Percentiles rank a stretch among this genome's conserved stretches.
phyloP scores from a whole-genome alignment of 2,113 vertebrate genomes.

The Saccopteryx bilineata region DNA sequence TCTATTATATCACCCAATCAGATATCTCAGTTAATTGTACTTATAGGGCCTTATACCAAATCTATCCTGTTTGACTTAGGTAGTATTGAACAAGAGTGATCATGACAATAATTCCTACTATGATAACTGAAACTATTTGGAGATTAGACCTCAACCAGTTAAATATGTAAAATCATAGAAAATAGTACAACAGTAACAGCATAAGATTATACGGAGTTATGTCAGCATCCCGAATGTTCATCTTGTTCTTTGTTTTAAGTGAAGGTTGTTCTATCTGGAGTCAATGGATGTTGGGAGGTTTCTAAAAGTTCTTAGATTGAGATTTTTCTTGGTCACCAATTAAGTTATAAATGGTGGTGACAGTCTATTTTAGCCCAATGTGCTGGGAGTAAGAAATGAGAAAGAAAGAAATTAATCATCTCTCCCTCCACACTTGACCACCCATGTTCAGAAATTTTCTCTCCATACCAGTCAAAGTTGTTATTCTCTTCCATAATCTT shows the following conservation, averaged over 20 bases:
- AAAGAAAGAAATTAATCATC: background rate
- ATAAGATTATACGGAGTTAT: background rate
- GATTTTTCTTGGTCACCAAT: slow-evolving; percentile 7
- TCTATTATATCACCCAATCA: background rate
- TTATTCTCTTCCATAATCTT: slow-evolving; percentile 14
- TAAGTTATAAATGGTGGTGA: background rate
- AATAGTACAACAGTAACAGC: background rate
- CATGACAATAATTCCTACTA: background rate
- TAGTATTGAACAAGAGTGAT: background rate
- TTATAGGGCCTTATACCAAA: background rate
- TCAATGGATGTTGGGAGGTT: background rate
- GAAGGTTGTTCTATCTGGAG: background rate
- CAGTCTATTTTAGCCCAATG: background rate
- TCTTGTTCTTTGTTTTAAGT: slow-evolving; percentile 42
- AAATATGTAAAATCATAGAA: slow-evolving; percentile 14
- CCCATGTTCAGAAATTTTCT: slow-evolving; percentile 19
- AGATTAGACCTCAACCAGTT: background rate
- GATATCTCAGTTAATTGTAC: slow-evolving; percentile 22
- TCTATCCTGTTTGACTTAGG: background rate
- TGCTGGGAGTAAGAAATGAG: background rate
- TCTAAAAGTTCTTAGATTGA: slow-evolving; percentile 36
- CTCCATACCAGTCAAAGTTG: background rate
- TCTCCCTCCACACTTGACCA: background rate
- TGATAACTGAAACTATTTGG: background rate
- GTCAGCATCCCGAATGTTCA: background rate